Base-by-base conservation (phyloP, 2,113 vertebrate species). In the Etia nguti region DNA sequence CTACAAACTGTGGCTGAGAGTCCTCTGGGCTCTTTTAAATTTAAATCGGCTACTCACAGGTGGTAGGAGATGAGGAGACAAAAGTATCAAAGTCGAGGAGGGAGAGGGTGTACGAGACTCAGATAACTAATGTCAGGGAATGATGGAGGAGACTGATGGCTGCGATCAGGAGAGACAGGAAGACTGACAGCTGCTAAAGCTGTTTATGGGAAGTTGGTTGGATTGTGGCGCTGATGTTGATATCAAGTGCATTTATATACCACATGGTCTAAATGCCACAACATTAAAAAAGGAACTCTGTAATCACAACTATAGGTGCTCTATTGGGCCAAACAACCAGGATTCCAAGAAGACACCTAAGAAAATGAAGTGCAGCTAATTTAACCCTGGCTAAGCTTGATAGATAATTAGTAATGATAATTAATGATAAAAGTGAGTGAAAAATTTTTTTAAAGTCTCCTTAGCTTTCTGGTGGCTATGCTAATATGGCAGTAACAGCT, bases 21-120 rank as follows among this genome's bases (percentile, higher is more conserved):
- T 90, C 88, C 88, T 87, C 79, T 7, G 91, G 89, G 92, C n/a
- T 84, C 82, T 82, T 89, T 92, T 84, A 86, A 34, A 89, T 89
- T 85, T 62, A 90, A 89, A 91, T 60, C 36, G n/a, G n/a, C 57
- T 15, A 46, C 65, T 93, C 29, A 26, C 46, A 86, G 86, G 88
- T 75, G 82, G 29, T 73, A 46, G 73, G 70, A 81, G 89, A 84
- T 20, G 18, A 52, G 73, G 59, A 70, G 81, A 22, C 48, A 29
- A 85, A 55, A 43, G 87, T 38, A 54, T 86, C 79, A 83, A 68
- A 87, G 79, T 29, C 9, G 31, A 56, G 12, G 54, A 46, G 34
- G 36, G 65, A 22, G 81, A 82, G 80, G 3, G 65, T 24, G 13
- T 26, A 11, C 36, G 16, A 73, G 85, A 77, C 50, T 84, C 0